These are phyloP conservation scores for Trichogramma evanescens DNA, from an alignment of 2,888 invertebrate species.

Conservation along the genomic window DNA sequence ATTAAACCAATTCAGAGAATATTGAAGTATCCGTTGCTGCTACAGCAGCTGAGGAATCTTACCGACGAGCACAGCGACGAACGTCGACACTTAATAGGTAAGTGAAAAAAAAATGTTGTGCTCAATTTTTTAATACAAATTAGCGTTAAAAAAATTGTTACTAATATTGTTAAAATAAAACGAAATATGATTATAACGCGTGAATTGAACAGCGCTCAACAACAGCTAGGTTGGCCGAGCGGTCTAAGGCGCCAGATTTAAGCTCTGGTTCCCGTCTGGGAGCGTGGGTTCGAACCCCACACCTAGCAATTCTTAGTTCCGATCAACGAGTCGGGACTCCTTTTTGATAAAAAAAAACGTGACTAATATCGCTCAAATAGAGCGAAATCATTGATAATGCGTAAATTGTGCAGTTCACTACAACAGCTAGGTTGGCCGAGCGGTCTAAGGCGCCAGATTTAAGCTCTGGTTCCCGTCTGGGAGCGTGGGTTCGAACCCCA, in stretches of 20 bases:
- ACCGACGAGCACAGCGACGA: slow-evolving; percentile 90
- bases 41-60: slow-evolving; percentile 89
- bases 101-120: slow-evolving; percentile 33
- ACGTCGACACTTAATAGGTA: slow-evolving; percentile 87
- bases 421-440: slow-evolving; percentile 59
- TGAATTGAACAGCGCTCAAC: neutral
- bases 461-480: slow-evolving; percentile 61
- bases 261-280: slow-evolving; percentile 61
- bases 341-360: too few species aligned
- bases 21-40: slow-evolving; percentile 89
- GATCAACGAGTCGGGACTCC: too few species aligned
- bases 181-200: neutral
- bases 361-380: too few species aligned
- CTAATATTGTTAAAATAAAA: neutral
- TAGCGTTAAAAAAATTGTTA: neutral
- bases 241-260: slow-evolving; percentile 66
- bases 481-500: slow-evolving; percentile 67
- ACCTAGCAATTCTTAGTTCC: slow-evolving; percentile 50
- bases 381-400: neutral
- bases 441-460: slow-evolving; percentile 66
- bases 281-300: slow-evolving; percentile 67
- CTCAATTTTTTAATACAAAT: too few species aligned
- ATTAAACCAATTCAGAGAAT: slow-evolving; percentile 98
- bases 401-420: neutral
- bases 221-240: slow-evolving; percentile 60